A percentile compares a stretch with the other conserved stretches of the same genome.
phyloP scores from a whole-genome alignment of 2,113 vertebrate genomes.

The Bujurquina vittata region DNA sequence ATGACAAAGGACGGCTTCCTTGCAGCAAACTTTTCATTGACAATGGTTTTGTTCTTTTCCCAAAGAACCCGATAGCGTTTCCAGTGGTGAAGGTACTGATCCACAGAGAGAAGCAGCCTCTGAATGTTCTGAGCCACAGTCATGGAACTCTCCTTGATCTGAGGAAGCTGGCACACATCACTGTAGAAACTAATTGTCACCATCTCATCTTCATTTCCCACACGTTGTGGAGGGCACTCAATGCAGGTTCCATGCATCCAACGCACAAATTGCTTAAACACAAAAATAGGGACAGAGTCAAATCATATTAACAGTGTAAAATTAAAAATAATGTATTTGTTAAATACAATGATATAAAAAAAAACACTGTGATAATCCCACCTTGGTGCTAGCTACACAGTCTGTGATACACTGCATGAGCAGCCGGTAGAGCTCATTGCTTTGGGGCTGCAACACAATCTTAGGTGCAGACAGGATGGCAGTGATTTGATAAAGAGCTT shows the following conservation, averaged over 20 bases:
- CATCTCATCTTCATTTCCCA: constrained; percentile 77
- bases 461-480: constrained; percentile 84
- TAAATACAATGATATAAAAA: not conserved
- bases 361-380: constrained; percentile 35
- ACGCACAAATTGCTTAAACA: constrained; percentile 86
- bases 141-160: constrained; percentile 81
- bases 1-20: constrained; percentile 82
- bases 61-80: constrained; percentile 87
- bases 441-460: constrained; percentile 85
- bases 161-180: constrained; percentile 84
- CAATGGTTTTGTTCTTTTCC: constrained; percentile 85
- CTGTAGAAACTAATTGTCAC: constrained; percentile 84
- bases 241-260: constrained; percentile 94
- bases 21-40: constrained; percentile 87
- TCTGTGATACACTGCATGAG: constrained; percentile 82
- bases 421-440: constrained; percentile 84
- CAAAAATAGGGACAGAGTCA: not conserved
- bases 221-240: constrained; percentile 86
- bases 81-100: constrained; percentile 84
- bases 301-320: not conserved
- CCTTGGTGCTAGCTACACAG: constrained; percentile 90
- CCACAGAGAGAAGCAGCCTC: constrained; percentile 79
- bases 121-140: constrained; percentile 85
- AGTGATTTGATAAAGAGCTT: constrained; percentile 87
- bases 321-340: not conserved